A percentile compares a stretch with the other conserved stretches of the same genome.
Evolutionary conservation across 2,797 vertebrate species (phyloP).

Genomic region (Mus spretus): DNA sequence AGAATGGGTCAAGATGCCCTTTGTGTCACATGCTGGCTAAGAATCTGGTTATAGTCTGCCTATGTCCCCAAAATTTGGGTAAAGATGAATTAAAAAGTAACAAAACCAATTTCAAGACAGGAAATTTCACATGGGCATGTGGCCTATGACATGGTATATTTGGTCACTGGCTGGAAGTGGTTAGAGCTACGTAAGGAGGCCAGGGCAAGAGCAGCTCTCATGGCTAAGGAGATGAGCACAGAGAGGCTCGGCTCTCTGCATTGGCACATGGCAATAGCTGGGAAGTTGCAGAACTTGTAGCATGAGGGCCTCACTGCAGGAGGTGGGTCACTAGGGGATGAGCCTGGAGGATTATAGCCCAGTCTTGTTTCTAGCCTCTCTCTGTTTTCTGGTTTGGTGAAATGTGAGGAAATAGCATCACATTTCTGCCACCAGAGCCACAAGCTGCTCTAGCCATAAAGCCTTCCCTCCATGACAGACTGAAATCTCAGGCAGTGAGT

Average conservation of each 20-base stretch:
- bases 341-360: neutral
- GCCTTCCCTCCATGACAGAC: neutral
- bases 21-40: neutral
- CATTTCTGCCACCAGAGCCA: neutral
- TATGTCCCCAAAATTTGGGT: neutral
- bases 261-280: neutral
- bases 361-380: neutral
- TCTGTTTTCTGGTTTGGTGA: neutral
- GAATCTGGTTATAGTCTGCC: neutral
- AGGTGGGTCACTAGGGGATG: neutral
- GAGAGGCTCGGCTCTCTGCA: neutral
- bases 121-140: neutral
- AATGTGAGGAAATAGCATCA: neutral
- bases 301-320: neutral
- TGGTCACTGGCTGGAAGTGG: neutral
- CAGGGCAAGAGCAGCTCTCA: neutral
- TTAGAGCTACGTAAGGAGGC: neutral
- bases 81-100: neutral
- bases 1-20: neutral
- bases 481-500: neutral
- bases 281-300: neutral
- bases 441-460: neutral
- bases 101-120: neutral
- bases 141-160: neutral
- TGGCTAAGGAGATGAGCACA: neutral